Percentiles rank a stretch among this genome's conserved stretches.
Evolutionary conservation across 2,113 vertebrate species (phyloP).

Genomic region (Hippocampus zosterae): DNA sequence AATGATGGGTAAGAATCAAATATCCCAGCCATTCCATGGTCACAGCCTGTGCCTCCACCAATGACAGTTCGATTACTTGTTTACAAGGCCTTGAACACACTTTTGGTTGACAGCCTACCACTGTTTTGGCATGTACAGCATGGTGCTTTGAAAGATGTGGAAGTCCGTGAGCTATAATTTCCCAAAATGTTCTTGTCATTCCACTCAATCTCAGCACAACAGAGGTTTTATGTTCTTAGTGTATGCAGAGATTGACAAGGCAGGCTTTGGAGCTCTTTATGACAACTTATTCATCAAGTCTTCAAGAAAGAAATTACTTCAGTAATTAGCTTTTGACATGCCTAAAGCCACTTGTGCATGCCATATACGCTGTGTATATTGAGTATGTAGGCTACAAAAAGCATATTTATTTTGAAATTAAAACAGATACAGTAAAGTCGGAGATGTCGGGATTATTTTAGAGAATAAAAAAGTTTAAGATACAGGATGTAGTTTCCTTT

Average conservation of each 20-base stretch:
- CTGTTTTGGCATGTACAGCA: constrained; percentile 6
- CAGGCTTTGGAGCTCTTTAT: constrained; percentile 5
- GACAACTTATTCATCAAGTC: constrained; percentile 17
- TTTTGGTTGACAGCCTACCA: constrained; percentile 34
- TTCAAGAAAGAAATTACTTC: constrained; percentile 2
- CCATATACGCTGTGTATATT: background rate
- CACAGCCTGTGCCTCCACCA: constrained; percentile 47
- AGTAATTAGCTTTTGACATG: background rate
- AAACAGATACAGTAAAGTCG: too few relatives aligned
- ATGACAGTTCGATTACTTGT: constrained; percentile 52
- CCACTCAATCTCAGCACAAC: constrained; percentile 5
- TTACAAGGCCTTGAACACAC: constrained; percentile 34
- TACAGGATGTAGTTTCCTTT: background rate
- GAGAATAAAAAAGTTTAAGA: background rate
- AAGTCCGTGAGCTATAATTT: constrained; percentile 21
- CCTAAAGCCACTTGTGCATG: background rate
- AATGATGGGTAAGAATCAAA: constrained; percentile 52
- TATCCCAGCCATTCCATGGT: constrained; percentile 41
- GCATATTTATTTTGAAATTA: background rate
- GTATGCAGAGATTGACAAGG: constrained; percentile 4
- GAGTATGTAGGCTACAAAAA: background rate
- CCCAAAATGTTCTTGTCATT: constrained; percentile 13
- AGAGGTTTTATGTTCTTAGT: background rate
- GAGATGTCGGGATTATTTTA: background rate
- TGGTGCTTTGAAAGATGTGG: background rate